Evolutionary conservation across 2,113 vertebrate genomes (phyloP), one percentile per base, ranked within the genome.

Genomic region (Nibea coibor): DNA sequence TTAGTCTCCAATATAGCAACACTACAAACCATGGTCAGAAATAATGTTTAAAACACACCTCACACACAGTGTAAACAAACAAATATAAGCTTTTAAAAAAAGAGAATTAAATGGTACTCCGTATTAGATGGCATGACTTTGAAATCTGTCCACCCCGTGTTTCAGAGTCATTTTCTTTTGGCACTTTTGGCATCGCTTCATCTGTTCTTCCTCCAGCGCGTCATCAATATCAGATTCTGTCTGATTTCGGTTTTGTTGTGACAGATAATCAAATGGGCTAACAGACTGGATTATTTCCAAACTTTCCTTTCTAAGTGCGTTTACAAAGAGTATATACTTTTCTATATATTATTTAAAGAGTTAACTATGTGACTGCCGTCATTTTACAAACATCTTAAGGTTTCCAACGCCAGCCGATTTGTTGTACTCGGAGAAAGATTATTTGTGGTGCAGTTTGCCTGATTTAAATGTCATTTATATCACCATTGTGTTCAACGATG

Each of bases 301-400:
- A 53, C 39, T 58, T 53, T 64, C 3, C 10, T 35, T 56, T 67
- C 4, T 54, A 65, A 45, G 22, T 65, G 15, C 24, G 72, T 90
- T 87, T 90, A 89, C 81, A 91, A 61, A 88, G 82, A 87, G 26
- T 58, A 61, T 70, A 80, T 84, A 88, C 80, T 87, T 92, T 84
- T 88, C 47, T 82, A 86, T 74, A 19, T 78, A n/a, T 74, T 70
- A 57, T 87, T 79, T 75, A 24, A 72, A 59, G 1, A 80, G 45
- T n/a, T 42, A 79, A 71, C 65, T 56, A 12, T 61, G n/a, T 48
- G 45, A 70, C 26, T 35, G 10, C 24, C 22, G 62, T n/a, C 8
- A 14, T 57, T 5, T 61, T 3, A 42, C 66, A 62, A 17, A 14
- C 1, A 53, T 45, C 5, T 59, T 14, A 53, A 50, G 19, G 67